Percentiles rank a stretch among this genome's conserved stretches.
Evolutionary conservation across 1,140 invertebrate genomes (phyloP).

Genomic region (Formica exsecta): DNA sequence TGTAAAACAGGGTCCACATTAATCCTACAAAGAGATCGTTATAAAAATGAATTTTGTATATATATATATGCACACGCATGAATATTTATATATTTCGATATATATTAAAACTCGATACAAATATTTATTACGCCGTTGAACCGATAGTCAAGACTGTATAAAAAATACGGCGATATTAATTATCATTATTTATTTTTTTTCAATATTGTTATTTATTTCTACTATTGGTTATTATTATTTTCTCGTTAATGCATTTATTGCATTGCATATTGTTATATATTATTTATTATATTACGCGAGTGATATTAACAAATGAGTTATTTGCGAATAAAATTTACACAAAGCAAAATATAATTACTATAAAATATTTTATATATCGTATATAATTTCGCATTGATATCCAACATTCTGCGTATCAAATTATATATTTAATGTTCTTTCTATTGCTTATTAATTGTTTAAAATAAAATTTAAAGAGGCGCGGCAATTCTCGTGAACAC

Average conservation of each 20-base stretch:
- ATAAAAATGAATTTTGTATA: slow-evolving; percentile 23
- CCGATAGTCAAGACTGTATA: not conserved
- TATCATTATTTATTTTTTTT: not conserved
- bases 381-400: no score
- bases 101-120: slow-evolving; percentile 12
- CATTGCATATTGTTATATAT: not conserved
- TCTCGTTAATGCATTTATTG: slow-evolving; percentile 11
- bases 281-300: not conserved
- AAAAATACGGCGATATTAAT: not conserved
- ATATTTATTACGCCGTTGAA: not conserved
- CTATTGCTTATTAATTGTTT: no score
- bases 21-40: not conserved
- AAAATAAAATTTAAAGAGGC: no score
- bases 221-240: not conserved
- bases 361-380: not conserved
- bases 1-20: slow-evolving; percentile 72
- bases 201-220: not conserved
- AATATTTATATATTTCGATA: not conserved
- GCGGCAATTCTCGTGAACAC: no score
- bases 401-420: not conserved
- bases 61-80: not conserved
- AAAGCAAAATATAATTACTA: not conserved
- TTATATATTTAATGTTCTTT: not conserved
- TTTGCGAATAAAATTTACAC: not conserved
- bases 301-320: not conserved